phyloP scores from a whole-genome alignment of 1,140 invertebrate genomes.

The Centruroides sculpturatus region DNA sequence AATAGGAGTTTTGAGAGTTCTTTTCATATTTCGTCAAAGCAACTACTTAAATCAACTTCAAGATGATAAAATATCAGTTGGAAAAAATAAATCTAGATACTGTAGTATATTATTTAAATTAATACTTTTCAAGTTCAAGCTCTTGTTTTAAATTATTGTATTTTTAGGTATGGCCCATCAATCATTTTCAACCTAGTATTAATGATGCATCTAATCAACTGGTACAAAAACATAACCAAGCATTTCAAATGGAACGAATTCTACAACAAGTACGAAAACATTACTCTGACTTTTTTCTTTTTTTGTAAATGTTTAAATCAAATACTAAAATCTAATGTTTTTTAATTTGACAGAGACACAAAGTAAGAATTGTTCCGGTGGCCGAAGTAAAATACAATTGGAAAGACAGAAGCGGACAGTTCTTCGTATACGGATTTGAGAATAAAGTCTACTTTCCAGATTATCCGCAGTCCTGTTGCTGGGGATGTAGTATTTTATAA shows the following conservation, averaged over 20 bases:
- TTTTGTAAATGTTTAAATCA: neutral
- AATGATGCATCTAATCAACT: slow-evolving; percentile 36
- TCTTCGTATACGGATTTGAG: slow-evolving; percentile 38
- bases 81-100: too few relatives aligned
- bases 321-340: neutral
- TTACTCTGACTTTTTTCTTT: neutral
- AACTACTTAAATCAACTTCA: too few relatives aligned
- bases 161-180: slow-evolving; percentile 32
- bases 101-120: too few relatives aligned
- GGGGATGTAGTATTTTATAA: slow-evolving; percentile 33
- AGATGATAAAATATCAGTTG: too few relatives aligned
- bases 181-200: slow-evolving; percentile 36
- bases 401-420: slow-evolving; percentile 29
- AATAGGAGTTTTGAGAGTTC: too few relatives aligned
- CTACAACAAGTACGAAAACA: slow-evolving; percentile 28
- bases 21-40: too few relatives aligned
- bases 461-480: slow-evolving; percentile 40
- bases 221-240: slow-evolving; percentile 26
- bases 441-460: slow-evolving; percentile 36
- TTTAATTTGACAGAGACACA: slow-evolving; percentile 32
- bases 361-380: slow-evolving; percentile 36
- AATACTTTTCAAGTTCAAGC: too few relatives aligned
- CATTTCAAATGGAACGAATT: slow-evolving; percentile 28
- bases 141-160: neutral
- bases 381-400: slow-evolving; percentile 33